phyloP scores from a whole-genome alignment of 1,140 invertebrate species.

The Drosophila santomea region DNA sequence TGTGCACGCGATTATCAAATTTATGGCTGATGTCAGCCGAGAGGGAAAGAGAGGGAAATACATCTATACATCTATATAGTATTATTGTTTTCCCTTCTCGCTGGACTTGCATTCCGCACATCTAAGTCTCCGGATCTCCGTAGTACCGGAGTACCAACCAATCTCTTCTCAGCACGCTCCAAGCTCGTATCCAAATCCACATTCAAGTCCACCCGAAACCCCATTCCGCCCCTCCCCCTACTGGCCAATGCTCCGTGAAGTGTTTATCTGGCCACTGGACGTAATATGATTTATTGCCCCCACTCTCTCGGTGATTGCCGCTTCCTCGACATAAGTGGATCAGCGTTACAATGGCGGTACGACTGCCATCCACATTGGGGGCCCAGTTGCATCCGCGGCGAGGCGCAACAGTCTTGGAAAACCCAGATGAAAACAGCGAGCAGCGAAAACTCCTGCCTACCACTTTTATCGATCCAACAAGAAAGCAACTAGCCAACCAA shows the following conservation, averaged over 20 bases:
- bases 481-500: background rate
- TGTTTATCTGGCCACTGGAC: constrained; percentile 57
- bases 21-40: constrained; percentile 72
- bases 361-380: background rate
- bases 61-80: constrained; percentile 15
- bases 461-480: constrained; percentile 79
- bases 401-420: constrained; percentile 47
- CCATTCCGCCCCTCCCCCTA: background rate
- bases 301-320: constrained; percentile 47
- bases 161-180: background rate
- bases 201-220: too few species aligned
- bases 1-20: constrained; percentile 76
- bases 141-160: background rate
- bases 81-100: constrained; percentile 16
- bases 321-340: constrained; percentile 51
- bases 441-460: constrained; percentile 27
- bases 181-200: too few species aligned
- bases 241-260: constrained; percentile 57
- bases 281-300: constrained; percentile 57
- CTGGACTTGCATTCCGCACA: constrained; percentile 24
- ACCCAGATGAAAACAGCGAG: constrained; percentile 9
- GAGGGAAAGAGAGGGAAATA: constrained; percentile 12
- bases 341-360: constrained; percentile 25
- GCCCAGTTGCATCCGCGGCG: background rate
- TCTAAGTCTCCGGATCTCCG: constrained; percentile 3